phyloP scores from a whole-genome alignment of 2,888 invertebrate genomes.

The Notodonta ziczac region DNA sequence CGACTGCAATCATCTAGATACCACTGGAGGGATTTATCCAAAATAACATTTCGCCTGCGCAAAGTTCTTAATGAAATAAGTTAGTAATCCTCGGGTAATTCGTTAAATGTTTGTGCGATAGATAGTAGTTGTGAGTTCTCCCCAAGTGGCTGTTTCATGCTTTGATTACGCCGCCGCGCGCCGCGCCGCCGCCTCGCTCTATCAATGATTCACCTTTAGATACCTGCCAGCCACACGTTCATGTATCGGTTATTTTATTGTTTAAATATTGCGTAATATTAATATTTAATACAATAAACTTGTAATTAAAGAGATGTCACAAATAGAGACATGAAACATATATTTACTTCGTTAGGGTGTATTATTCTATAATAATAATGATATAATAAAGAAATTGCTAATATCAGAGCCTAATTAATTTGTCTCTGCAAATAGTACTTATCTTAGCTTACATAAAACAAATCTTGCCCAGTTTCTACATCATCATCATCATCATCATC shows the following conservation, averaged over 20 bases:
- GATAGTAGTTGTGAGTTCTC: constrained; percentile 56
- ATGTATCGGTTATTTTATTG: constrained; percentile 34
- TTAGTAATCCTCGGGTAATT: constrained; percentile 75
- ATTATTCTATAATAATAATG: too few species aligned
- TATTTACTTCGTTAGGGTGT: too few species aligned
- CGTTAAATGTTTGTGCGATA: constrained; percentile 71
- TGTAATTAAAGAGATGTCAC: too few species aligned
- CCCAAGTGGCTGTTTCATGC: constrained; percentile 48
- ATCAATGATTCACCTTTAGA: constrained; percentile 40
- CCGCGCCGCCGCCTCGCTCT: constrained; percentile 20
- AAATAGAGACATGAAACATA: too few species aligned
- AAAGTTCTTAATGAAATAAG: constrained; percentile 78
- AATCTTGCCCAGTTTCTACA: too few species aligned
- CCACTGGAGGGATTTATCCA: constrained; percentile 68
- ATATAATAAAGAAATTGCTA: not conserved
- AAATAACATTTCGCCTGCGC: constrained; percentile 68
- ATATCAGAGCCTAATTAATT: too few species aligned
- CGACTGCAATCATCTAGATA: constrained; percentile 65
- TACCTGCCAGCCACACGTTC: constrained; percentile 29
- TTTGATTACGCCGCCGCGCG: constrained; percentile 37
- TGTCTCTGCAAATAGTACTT: too few species aligned
- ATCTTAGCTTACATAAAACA: too few species aligned
- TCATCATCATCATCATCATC: too few species aligned
- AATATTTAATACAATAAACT: constrained; percentile 2
- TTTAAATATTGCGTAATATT: constrained; percentile 30